Base-by-base conservation (phyloP, 1,140 invertebrate species). In the Leptinotarsa lineolata region DNA sequence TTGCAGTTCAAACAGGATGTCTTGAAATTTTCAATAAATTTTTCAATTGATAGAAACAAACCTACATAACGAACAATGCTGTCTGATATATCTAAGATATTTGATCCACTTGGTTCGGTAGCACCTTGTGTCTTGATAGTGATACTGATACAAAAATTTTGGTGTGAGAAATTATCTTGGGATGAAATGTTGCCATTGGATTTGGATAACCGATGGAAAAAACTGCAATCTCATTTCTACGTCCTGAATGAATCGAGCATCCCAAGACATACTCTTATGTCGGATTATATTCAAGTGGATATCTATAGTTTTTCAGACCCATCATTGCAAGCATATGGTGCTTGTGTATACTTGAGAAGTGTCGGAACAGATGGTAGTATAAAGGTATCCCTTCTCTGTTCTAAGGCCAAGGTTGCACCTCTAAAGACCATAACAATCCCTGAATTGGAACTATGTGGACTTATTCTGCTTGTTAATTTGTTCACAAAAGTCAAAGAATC, bases 91-190 rank as follows among this genome's bases (percentile, higher is more conserved):
- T 39, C 39, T 13, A 70, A 79, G 63, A 76, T 87, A 22, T 88
- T 84, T 75, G 86, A 87, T 77, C 86, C 86, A 16, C 74, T 86
- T n/a, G 86, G 85, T 22, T 72, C 85, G 18, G 21, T 86, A 18
- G 75, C 77, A 39, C 84, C 86, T 30, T 65, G 84, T 13, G 81
- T 81, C 13, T 68, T 74, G 12, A 18, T 64, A 15, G 18, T 59
- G 15, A 71, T 65, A 24, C n/a, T 74, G 13, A 45, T 74, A 45
- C 68, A 68, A 44, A 45, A 67, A 5, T 16, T 70, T 16, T 74
- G 72, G 66, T 24, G 20, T 16, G 16, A 54, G 4, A 70, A 70
- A 69, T 18, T 69, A 45, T 21, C 18, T 16, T 69, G 59, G 67
- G 72, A 64, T 44, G 63, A 46, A 46, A 18, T 48, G 5, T 18